Conservation (phyloP, 2,888 invertebrate species). For the Drosophila mimica region DNA sequence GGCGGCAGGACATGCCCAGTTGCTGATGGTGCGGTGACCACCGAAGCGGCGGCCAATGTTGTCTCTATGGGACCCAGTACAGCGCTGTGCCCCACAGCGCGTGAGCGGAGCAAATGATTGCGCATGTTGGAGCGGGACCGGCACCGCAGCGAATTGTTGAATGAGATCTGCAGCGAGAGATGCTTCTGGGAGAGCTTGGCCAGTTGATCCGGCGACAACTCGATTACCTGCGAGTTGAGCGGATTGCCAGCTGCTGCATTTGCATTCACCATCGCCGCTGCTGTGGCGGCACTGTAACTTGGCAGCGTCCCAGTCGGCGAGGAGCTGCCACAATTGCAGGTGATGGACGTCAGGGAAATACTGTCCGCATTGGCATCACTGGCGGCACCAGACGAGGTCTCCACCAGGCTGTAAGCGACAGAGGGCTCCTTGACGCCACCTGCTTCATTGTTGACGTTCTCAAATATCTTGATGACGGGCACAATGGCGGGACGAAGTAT, state of each 20-base stretch:
- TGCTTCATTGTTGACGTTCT: slow-evolving; percentile 51
- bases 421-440: slow-evolving; percentile 60
- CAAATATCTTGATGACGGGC: slow-evolving; percentile 84
- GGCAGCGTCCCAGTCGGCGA: slow-evolving; percentile 59
- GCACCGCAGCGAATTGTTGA: slow-evolving; percentile 79
- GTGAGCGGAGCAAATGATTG: slow-evolving; percentile 82
- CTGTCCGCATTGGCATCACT: slow-evolving; percentile 64
- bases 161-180: slow-evolving; percentile 84
- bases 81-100: slow-evolving; percentile 66
- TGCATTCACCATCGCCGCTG: slow-evolving; percentile 49
- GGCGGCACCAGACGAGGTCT: slow-evolving; percentile 32
- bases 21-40: slow-evolving; percentile 4
- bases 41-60: slow-evolving; percentile 16
- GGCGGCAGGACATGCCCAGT: slow-evolving; percentile 59
- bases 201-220: slow-evolving; percentile 84
- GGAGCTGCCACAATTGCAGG: slow-evolving; percentile 78
- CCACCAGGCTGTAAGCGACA: slow-evolving; percentile 69
- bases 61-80: slow-evolving; percentile 57
- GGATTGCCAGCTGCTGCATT: slow-evolving; percentile 32
- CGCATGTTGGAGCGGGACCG: slow-evolving; percentile 77
- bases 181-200: slow-evolving; percentile 83
- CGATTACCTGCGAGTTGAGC: slow-evolving; percentile 78
- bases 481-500: slow-evolving; percentile 80
- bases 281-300: slow-evolving; percentile 64
- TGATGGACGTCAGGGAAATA: slow-evolving; percentile 71